A percentile compares a stretch with the other conserved stretches of the same genome.
Evolutionary conservation across 2,113 vertebrate species (phyloP).

Genomic region (Promerops cafer): DNA sequence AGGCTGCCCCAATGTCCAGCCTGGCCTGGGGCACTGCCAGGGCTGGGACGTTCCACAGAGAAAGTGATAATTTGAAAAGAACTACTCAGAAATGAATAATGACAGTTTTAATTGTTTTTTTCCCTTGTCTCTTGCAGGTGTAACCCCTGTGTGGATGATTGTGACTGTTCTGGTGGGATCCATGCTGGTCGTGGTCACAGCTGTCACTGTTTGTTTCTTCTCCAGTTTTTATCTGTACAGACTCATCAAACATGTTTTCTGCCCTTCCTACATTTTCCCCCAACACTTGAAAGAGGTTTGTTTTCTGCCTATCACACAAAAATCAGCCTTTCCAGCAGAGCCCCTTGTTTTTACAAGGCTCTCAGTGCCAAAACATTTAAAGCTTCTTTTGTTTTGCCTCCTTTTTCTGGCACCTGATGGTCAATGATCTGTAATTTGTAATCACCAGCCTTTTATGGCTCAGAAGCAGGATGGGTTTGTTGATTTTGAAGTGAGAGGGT

Average conservation of each 20-base stretch:
- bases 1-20: background rate
- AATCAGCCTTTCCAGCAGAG: background rate
- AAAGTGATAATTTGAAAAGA: background rate
- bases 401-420: background rate
- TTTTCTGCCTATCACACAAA: background rate
- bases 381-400: background rate
- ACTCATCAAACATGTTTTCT: constrained; percentile 40
- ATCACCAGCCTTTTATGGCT: background rate
- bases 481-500: background rate
- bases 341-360: background rate
- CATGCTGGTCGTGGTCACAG: background rate
- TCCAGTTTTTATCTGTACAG: constrained; percentile 33
- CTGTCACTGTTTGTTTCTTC: background rate
- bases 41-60: background rate
- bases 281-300: constrained; percentile 78
- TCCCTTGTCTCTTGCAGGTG: constrained; percentile 26
- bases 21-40: background rate
- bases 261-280: constrained; percentile 59
- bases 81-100: background rate
- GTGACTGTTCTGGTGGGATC: background rate
- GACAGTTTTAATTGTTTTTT: background rate
- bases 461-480: background rate
- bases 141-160: constrained; percentile 43
- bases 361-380: background rate
- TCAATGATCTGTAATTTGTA: background rate